phyloP scores from a whole-genome alignment of 2,797 vertebrate genomes.

The Macrochelys suwanniensis region DNA sequence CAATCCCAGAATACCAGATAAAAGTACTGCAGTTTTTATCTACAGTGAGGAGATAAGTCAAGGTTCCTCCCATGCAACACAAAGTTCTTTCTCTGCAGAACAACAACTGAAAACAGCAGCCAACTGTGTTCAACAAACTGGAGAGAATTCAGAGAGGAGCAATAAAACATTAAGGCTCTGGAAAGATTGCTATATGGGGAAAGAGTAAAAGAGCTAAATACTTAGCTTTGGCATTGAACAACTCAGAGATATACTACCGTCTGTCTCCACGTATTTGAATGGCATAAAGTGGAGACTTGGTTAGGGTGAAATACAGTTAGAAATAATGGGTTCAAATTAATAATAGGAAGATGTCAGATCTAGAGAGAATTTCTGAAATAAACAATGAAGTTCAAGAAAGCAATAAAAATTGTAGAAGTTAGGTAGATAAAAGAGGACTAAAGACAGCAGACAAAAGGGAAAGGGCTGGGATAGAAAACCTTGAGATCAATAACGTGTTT shows the following conservation, averaged over 20 bases:
- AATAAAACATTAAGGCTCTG: not conserved
- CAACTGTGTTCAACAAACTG: not conserved
- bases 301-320: not conserved
- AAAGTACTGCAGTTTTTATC: not conserved
- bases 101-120: not conserved
- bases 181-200: not conserved
- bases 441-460: not conserved
- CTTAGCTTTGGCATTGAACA: not conserved
- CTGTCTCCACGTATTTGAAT: not conserved
- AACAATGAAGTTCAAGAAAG: not conserved
- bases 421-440: not conserved
- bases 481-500: slow-evolving; percentile 1
- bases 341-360: not conserved
- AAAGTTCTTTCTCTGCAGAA: not conserved
- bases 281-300: not conserved
- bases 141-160: not conserved
- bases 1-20: not conserved
- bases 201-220: not conserved
- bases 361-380: not conserved
- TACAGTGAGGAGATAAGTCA: not conserved
- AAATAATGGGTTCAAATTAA: not conserved
- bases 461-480: not conserved
- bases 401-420: not conserved
- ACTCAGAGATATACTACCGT: not conserved
- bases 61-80: not conserved